phyloP scores from a whole-genome alignment of 2,888 invertebrate species.

The Sminthurinus aureus region DNA sequence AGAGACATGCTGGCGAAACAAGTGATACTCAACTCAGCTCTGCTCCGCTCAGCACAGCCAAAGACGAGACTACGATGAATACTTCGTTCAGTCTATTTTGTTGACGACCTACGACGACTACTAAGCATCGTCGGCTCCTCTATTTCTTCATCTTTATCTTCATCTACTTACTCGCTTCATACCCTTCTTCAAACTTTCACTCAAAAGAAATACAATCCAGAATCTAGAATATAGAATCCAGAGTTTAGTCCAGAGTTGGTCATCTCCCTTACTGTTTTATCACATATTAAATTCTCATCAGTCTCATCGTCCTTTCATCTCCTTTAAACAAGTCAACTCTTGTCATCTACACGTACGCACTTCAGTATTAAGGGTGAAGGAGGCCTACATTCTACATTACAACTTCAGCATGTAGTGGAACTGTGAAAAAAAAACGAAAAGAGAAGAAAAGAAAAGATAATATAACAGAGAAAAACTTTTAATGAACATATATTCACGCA shows the following conservation, averaged over 20 bases:
- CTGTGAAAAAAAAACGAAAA: too few relatives aligned
- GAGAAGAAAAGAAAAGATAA: too few relatives aligned
- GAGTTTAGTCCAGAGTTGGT: not conserved
- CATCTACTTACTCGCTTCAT: not conserved
- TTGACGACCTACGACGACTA: conserved; percentile 20
- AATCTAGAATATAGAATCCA: not conserved
- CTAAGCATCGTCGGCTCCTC: not conserved
- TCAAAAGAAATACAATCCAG: not conserved
- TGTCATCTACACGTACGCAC: too few relatives aligned
- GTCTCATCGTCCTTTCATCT: too few relatives aligned
- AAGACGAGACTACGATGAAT: not conserved
- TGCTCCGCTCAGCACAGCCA: not conserved
- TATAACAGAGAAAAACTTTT: too few relatives aligned
- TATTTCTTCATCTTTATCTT: not conserved
- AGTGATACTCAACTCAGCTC: not conserved
- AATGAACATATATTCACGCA: too few relatives aligned
- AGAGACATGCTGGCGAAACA: not conserved
- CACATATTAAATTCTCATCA: too few relatives aligned
- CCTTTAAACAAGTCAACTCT: too few relatives aligned
- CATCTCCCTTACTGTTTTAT: too few relatives aligned
- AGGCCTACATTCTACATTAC: too few relatives aligned
- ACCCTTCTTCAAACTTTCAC: not conserved
- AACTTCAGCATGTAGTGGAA: too few relatives aligned
- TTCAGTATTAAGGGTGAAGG: too few relatives aligned
- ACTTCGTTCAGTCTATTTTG: conserved; percentile 19